phyloP scores from a whole-genome alignment of 2,797 vertebrate species.

The Alectoris magna region DNA sequence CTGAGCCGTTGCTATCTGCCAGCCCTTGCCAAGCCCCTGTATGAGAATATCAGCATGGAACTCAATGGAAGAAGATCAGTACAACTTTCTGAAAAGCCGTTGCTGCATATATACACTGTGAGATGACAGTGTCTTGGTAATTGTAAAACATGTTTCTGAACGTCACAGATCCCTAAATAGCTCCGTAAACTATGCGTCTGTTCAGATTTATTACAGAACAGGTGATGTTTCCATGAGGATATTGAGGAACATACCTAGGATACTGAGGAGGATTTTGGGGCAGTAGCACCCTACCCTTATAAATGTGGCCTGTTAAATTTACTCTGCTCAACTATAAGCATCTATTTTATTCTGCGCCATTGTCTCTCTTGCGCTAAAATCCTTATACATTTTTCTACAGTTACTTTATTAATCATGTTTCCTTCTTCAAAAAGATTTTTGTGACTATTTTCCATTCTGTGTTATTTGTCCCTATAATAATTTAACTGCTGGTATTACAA shows the following conservation, averaged over 20 bases:
- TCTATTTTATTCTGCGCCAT: neutral
- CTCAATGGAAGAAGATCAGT: neutral
- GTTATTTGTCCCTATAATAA: neutral
- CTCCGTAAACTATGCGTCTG: neutral
- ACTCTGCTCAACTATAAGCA: neutral
- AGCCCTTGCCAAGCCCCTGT: neutral
- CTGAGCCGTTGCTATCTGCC: fast-evolving
- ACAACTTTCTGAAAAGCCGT: neutral
- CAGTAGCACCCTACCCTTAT: neutral
- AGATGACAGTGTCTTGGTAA: neutral
- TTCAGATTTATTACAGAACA: neutral
- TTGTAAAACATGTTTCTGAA: slow-evolving; percentile 1
- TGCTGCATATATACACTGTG: neutral
- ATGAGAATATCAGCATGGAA: neutral
- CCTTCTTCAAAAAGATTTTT: neutral
- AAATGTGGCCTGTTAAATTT: neutral
- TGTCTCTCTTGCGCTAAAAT: neutral
- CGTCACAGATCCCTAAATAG: neutral
- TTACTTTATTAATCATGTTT: neutral
- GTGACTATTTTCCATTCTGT: neutral
- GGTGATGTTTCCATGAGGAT: neutral
- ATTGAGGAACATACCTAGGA: neutral
- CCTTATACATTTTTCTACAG: neutral
- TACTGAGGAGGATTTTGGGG: neutral
- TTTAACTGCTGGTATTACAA: neutral